Percentiles rank a stretch among this genome's conserved stretches.
phyloP scores from a whole-genome alignment of 2,113 vertebrate species.

The Symphodus melops region DNA sequence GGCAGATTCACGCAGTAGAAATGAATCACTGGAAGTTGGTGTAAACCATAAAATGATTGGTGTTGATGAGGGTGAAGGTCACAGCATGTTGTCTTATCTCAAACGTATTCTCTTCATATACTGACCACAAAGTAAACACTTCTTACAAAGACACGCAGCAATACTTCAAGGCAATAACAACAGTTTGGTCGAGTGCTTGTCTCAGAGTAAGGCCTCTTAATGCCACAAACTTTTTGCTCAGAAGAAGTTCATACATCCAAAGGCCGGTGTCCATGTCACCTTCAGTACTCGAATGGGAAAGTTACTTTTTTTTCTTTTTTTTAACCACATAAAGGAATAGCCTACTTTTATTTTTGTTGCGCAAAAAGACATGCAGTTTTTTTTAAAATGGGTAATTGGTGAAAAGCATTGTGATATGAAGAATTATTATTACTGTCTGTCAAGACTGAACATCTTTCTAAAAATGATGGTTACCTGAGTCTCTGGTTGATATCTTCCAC shows the following conservation, averaged over 20 bases:
- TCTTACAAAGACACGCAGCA: background rate
- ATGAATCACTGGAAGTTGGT: background rate
- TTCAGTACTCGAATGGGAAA: too few species aligned
- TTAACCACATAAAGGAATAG: too few species aligned
- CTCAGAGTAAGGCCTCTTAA: background rate
- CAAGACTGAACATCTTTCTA: background rate
- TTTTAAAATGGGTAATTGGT: too few species aligned
- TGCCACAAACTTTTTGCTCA: background rate
- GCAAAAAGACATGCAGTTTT: too few species aligned
- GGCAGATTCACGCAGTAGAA: too few species aligned
- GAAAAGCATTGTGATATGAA: background rate
- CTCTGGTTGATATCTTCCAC: conserved; percentile 64
- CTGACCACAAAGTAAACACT: background rate
- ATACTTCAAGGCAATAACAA: too few species aligned
- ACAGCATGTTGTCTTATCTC: background rate
- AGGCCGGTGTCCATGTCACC: too few species aligned
- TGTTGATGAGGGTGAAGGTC: background rate
- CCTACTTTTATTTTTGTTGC: too few species aligned
- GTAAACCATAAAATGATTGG: background rate
- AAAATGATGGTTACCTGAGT: conserved; percentile 73
- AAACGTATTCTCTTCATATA: background rate
- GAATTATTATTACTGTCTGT: background rate
- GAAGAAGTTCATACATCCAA: too few species aligned
- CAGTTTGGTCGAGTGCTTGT: too few species aligned
- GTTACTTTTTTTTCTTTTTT: too few species aligned